Conservation (phyloP, 2,888 invertebrate species). For the Diogma glabrata region DNA sequence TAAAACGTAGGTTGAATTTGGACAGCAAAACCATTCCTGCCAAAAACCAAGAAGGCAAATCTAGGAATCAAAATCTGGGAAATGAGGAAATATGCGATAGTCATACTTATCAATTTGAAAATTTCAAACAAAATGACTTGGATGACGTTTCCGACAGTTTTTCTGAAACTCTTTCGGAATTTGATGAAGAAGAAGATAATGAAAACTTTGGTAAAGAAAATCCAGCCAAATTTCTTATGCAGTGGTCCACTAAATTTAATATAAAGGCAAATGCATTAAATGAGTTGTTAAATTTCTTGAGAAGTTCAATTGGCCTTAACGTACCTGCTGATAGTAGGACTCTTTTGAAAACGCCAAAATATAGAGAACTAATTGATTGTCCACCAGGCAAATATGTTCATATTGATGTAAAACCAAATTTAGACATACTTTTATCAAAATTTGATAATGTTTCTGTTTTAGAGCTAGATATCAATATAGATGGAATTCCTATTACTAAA, state of each 20-base stretch:
- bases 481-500: conserved; percentile 13
- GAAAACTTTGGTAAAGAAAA: neutral
- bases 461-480: conserved; percentile 13
- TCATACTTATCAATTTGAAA: no score
- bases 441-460: neutral
- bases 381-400: conserved; percentile 5
- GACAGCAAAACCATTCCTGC: no score
- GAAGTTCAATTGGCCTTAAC: neutral
- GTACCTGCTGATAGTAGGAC: neutral
- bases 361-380: neutral
- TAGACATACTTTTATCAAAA: neutral
- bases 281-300: neutral
- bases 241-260: neutral
- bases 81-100: no score
- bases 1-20: no score
- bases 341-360: neutral
- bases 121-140: no score
- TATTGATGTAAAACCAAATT: neutral
- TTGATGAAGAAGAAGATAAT: neutral
- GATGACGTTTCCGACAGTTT: no score
- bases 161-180: neutral
- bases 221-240: neutral
- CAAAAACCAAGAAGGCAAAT: no score
- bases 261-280: neutral
- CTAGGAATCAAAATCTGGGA: no score